Evolutionary conservation across 2,888 invertebrate species (phyloP), one percentile per base, ranked within the genome.

Genomic region (Trichopoda pennipes): DNA sequence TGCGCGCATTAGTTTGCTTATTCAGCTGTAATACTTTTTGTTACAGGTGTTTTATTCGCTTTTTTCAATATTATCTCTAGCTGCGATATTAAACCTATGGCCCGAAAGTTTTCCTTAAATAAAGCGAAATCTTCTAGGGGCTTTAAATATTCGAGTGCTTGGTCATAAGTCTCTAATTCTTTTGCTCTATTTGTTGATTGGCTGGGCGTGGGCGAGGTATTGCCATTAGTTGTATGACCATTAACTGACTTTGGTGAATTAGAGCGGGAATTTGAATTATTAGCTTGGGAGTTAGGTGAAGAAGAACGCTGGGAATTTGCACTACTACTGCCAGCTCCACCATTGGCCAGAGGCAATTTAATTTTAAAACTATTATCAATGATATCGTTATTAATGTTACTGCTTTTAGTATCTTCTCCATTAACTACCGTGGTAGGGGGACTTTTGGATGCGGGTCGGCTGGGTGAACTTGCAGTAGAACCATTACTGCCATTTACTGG

Each of bases 41-140:
- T 44, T 53, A 58, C 32, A 19, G 53, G 23, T 21, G 53, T 28
- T 10, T 82, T 80, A n/a, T 84, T 87, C 4, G 87, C 89, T 61
- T 88, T 89, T 51, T 88, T 88, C 32, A 89, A 80, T 72, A 90
- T 87, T 69, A 85, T 58, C 74, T 90, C 90, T 72, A 90, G 73
- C 74, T 90, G 90, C 2, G 90, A 89, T 23, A 90, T 86, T 69
- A 90, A 73, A 0, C 90, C 90, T 73, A 90, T 90, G 32, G 90
- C 90, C 12, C 90, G 88, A 70, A 88, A 90, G 53, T 90, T 89
- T 70, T 90, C 90, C 76, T 88, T 89, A 76, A 89, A 87, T 7
- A 90, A 86, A 14, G 88, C 90, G 84, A 90, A 90, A 19, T 90
- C 90, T 70, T 90, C 90, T 42, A 90, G 64, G 0, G 90, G 90